Percentiles rank a stretch among this genome's conserved stretches.
phyloP scores from a whole-genome alignment of 1,140 invertebrate species.

The Episyrphus balteatus region DNA sequence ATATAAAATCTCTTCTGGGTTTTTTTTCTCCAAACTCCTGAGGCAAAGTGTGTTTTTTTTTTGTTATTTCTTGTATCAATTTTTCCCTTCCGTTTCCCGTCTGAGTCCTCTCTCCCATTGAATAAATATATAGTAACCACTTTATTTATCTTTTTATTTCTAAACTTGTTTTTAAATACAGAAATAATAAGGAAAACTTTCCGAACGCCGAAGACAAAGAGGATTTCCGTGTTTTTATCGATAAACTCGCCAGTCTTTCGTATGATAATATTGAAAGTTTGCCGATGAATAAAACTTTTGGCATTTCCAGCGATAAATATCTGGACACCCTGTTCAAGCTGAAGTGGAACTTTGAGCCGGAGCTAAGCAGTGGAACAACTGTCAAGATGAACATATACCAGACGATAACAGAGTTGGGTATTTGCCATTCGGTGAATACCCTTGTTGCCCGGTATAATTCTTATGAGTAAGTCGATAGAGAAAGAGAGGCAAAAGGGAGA shows the following conservation, averaged over 20 bases:
- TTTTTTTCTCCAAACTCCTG: too few species aligned
- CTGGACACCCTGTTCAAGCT: constrained; percentile 44
- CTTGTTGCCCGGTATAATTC: constrained; percentile 49
- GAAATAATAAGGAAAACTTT: constrained; percentile 18
- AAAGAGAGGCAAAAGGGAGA: too few species aligned
- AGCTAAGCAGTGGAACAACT: constrained; percentile 42
- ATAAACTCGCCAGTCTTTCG: constrained; percentile 42
- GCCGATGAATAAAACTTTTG: constrained; percentile 36
- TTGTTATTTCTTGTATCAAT: too few species aligned
- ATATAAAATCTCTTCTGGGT: too few species aligned
- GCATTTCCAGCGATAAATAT: constrained; percentile 42
- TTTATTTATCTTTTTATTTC: too few species aligned
- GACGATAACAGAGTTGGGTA: constrained; percentile 51
- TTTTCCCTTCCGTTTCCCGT: too few species aligned
- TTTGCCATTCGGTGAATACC: constrained; percentile 55
- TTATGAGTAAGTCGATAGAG: constrained; percentile 39
- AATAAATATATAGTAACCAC: too few species aligned
- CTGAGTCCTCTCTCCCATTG: too few species aligned
- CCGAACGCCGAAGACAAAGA: constrained; percentile 39
- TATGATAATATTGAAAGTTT: constrained; percentile 46
- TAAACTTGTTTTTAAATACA: constrained; percentile 2
- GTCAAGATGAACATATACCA: constrained; percentile 41
- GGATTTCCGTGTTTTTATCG: constrained; percentile 41
- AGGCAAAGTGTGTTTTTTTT: too few species aligned
- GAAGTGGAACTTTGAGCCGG: constrained; percentile 42